Evolutionary conservation across 2,113 vertebrate species (phyloP), one percentile per base, ranked within the genome.

Genomic region (Serilophus lunatus): DNA sequence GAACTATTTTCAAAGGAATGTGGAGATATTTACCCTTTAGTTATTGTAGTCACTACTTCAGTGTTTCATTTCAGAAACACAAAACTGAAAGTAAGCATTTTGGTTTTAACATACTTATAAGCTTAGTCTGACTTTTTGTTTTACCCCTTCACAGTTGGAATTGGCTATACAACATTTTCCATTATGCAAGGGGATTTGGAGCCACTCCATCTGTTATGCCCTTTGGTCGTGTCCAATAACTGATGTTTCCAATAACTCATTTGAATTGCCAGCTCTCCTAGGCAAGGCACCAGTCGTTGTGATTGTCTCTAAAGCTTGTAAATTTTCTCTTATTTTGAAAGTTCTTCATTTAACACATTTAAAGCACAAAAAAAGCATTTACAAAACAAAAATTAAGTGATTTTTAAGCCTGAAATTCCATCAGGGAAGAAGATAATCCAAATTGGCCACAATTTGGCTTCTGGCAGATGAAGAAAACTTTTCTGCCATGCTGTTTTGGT

Each of bases 361-460:
- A 94, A 95, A 60, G 40, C 78, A 59, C 50, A 96, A 95, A 92
- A 28, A 42, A 95, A 92, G 50, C 84, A 88, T 95, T 95, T 92
- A 54, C 49, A 85, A 95, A 95, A 72, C 80, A 93, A 91, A 96
- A 95, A 95, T 93, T 83, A 92, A 92, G 77, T 93, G 63, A 50
- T 79, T 91, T 95, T 96, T 87, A 90, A 85, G 82, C 71, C 42
- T 82, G 78, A 90, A 95, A 95, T 90, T 93, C 79, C 35, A 70
- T 93, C 82, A 64, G 40, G 91, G 51, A 85, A 86, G 68, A 76
- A 49, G 18, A 82, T 33, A 71, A 91, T 96, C 87, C 87, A 96
- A 92, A 80, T 82, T 92, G 91, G 95, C 78, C 35, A 54, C 63
- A 74, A 35, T 83, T 82, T 89, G 66, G 17, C 84, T 95, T 81